A percentile compares a stretch with the other conserved stretches of the same genome.
Evolutionary conservation across 2,797 vertebrate genomes (phyloP).

Genomic region (Sarcophilus harrisii): DNA sequence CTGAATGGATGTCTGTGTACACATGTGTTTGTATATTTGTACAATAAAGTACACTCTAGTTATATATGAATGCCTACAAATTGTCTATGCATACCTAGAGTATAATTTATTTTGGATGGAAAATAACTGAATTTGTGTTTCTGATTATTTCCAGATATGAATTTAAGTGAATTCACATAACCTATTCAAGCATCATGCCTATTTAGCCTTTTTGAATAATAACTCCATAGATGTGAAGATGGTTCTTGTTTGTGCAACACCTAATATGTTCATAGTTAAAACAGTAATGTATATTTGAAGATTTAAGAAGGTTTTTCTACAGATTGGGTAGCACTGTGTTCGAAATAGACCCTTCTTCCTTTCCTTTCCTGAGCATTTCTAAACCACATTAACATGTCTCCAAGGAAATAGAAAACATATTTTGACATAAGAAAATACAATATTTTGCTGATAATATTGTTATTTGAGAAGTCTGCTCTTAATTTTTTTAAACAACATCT

Average conservation of each 20-base stretch:
- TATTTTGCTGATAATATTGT: conserved; percentile 75
- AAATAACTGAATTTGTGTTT: conserved; percentile 67
- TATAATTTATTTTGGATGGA: conserved; percentile 72
- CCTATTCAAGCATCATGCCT: conserved; percentile 71
- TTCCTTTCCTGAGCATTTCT: conserved; percentile 69
- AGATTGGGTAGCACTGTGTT: conserved; percentile 81
- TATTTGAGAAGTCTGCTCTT: conserved; percentile 75
- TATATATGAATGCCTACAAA: neutral
- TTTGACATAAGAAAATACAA: conserved; percentile 79
- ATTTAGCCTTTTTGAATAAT: conserved; percentile 76
- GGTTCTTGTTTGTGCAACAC: conserved; percentile 77
- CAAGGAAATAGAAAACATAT: conserved; percentile 83
- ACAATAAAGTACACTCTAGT: neutral
- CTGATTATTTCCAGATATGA: conserved; percentile 74
- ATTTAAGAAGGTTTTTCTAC: conserved; percentile 83
- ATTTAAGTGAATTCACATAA: conserved; percentile 76
- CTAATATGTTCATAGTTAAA: conserved; percentile 82
- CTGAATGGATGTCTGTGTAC: conserved; percentile 7
- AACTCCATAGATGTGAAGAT: conserved; percentile 70
- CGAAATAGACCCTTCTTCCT: conserved; percentile 71
- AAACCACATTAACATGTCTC: conserved; percentile 83
- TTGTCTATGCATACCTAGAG: conserved; percentile 51
- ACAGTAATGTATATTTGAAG: conserved; percentile 85
- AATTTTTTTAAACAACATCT: conserved; percentile 68
- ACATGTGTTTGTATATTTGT: neutral